Conservation (phyloP, 2,113 vertebrate species). For the Aix galericulata region DNA sequence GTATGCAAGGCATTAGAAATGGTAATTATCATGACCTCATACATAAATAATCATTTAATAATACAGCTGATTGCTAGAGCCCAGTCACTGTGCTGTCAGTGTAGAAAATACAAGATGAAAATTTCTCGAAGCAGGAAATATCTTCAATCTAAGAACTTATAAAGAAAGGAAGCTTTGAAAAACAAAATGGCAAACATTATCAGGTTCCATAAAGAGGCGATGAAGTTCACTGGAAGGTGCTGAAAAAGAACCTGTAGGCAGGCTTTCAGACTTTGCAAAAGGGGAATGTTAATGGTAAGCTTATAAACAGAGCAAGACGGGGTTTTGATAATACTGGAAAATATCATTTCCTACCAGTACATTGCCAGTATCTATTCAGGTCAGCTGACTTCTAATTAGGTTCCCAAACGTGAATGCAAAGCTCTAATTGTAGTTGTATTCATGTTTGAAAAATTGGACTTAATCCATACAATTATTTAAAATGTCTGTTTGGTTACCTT, state of each 20-base stretch:
- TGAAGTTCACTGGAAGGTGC: neutral
- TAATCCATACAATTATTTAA: neutral
- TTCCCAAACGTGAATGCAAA: neutral
- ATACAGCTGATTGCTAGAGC: constrained; percentile 36
- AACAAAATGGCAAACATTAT: neutral
- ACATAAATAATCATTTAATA: constrained; percentile 64
- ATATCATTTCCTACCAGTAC: neutral
- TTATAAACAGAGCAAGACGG: neutral
- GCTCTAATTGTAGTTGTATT: neutral
- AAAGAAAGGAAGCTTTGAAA: constrained; percentile 2
- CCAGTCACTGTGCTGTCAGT: constrained; percentile 22
- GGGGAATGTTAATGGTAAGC: neutral
- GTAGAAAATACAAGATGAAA: neutral
- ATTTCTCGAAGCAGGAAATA: neutral
- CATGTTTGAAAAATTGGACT: neutral
- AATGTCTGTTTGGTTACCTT: neutral
- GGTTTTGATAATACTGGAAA: neutral
- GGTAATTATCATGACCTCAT: constrained; percentile 60
- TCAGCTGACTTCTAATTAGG: neutral
- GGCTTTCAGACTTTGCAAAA: neutral
- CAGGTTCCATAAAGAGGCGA: neutral
- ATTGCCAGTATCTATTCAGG: neutral
- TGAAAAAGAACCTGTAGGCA: neutral
- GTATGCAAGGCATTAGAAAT: constrained; percentile 58
- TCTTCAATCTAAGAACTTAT: neutral